Percentiles rank a stretch among this genome's conserved stretches.
Evolutionary conservation across 2,113 vertebrate species (phyloP).

Genomic region (Anoura caudifer): DNA sequence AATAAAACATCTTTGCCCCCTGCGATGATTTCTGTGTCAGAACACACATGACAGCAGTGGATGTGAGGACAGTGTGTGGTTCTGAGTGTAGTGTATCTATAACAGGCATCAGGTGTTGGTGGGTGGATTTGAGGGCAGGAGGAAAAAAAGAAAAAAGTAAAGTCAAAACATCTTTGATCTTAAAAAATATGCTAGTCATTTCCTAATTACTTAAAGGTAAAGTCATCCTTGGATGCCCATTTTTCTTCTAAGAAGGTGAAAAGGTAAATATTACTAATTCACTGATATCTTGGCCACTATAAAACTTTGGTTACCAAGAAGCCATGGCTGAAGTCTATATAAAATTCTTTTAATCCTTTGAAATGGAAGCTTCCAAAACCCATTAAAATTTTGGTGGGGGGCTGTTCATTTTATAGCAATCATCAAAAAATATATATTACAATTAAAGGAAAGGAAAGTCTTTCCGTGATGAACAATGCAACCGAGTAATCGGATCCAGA

Average conservation of each 20-base stretch:
- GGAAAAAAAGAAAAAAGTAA: not conserved
- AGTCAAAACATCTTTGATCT: not conserved
- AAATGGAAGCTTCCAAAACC: not conserved
- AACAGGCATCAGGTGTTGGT: not conserved
- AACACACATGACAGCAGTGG: not conserved
- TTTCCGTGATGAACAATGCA: not conserved
- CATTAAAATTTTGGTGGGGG: not conserved
- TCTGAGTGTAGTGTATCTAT: not conserved
- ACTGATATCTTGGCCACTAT: not conserved
- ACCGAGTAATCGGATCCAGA: not conserved
- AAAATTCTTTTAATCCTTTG: not conserved
- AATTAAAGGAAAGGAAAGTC: not conserved
- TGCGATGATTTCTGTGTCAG: not conserved
- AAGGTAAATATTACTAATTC: not conserved
- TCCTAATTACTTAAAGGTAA: not conserved
- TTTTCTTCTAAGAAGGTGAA: not conserved
- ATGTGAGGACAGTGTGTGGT: not conserved
- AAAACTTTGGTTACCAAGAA: not conserved
- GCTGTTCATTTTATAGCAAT: not conserved
- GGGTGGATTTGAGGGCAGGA: too few species aligned
- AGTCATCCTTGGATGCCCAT: not conserved
- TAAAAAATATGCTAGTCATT: not conserved
- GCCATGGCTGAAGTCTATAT: not conserved
- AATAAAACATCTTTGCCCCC: not conserved
- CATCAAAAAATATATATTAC: slow-evolving; percentile 5